Evolutionary conservation across 2,797 vertebrate species (phyloP).

Genomic region (Simalia tracyae): DNA sequence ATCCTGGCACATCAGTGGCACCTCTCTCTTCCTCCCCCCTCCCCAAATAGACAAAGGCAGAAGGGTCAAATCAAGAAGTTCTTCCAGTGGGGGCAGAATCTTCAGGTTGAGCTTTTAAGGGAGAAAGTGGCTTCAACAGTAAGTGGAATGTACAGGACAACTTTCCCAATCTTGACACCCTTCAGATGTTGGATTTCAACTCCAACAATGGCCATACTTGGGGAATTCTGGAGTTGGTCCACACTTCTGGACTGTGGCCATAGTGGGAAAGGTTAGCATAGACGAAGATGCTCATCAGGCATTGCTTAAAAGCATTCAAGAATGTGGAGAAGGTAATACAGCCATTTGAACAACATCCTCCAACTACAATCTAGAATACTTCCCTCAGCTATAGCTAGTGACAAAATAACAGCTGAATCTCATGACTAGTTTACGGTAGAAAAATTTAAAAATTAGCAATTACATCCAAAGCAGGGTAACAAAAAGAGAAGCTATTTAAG

Average conservation of each 20-base stretch:
- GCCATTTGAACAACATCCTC: background rate
- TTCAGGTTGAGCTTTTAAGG: background rate
- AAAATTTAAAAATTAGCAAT: background rate
- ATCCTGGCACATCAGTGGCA: too few species aligned
- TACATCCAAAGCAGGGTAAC: background rate
- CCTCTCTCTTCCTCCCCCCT: background rate
- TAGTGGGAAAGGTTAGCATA: background rate
- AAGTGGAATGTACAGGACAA: background rate
- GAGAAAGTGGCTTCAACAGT: background rate
- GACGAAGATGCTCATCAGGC: background rate
- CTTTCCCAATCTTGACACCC: background rate
- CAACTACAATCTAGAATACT: background rate
- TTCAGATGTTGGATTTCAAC: background rate
- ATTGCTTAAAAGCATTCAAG: background rate
- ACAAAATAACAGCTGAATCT: background rate
- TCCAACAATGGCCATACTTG: background rate
- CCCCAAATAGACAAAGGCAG: background rate
- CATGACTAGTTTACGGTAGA: fast-evolving
- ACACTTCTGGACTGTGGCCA: background rate
- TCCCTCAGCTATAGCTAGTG: fast-evolving
- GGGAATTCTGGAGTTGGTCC: background rate
- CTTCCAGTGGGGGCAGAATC: background rate
- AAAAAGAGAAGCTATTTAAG: fast-evolving
- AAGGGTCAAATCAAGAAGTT: background rate
- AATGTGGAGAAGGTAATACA: background rate